These are phyloP conservation scores for Silurus lanzhouensis DNA, from an alignment of 2,797 vertebrate genomes.

Conservation along the genomic window DNA sequence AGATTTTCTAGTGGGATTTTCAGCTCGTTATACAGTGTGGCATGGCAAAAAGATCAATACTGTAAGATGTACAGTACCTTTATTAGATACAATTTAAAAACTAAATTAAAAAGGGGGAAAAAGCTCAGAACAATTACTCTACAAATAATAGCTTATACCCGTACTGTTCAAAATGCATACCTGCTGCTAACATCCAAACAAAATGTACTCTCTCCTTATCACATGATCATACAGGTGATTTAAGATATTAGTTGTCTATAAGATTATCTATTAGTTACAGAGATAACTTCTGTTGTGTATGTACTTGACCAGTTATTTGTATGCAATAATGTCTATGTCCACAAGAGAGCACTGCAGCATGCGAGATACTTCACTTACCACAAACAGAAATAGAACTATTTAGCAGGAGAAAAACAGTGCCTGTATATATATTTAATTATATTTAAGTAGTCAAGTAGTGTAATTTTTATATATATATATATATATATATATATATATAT, in stretches of 20 bases:
- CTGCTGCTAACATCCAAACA: background rate
- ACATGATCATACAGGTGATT: background rate
- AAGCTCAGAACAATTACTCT: background rate
- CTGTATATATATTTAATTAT: too few species aligned
- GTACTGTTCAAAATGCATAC: background rate
- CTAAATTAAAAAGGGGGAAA: background rate
- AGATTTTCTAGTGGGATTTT: background rate
- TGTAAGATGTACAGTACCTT: background rate
- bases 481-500: too few species aligned
- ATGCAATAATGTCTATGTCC: conserved; percentile 28
- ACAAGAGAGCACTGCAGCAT: conserved; percentile 33
- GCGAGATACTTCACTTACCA: background rate
- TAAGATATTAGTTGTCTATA: background rate
- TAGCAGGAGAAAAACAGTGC: background rate
- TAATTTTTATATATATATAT: background rate
- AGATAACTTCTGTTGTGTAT: background rate
- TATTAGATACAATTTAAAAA: background rate
- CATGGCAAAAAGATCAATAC: background rate
- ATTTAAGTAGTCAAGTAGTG: background rate
- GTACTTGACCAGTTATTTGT: background rate
- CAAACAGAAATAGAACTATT: background rate
- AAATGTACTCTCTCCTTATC: background rate
- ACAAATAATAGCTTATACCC: background rate
- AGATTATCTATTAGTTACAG: background rate
- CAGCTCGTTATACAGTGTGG: background rate